Conservation (phyloP, 2,888 invertebrate genomes). For the Drosophila antonietae region DNA sequence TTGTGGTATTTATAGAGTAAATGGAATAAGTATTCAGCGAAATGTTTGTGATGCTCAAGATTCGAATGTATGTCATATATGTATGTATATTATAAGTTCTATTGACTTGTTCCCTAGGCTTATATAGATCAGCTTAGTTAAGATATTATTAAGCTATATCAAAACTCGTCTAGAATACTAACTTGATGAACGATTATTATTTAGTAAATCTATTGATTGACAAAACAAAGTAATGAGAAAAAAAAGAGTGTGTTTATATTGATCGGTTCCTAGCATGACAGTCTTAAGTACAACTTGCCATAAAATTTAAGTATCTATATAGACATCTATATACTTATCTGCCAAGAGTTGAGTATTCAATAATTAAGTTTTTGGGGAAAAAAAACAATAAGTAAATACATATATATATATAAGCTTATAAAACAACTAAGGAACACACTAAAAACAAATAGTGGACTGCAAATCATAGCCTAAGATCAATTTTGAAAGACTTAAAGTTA, state of each 20-base stretch:
- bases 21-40: slow-evolving; percentile 19
- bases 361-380: neutral
- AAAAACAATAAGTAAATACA: neutral
- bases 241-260: neutral
- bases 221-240: neutral
- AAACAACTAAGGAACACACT: slow-evolving; percentile 44
- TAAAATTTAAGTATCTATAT: neutral
- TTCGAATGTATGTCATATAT: neutral
- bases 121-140: slow-evolving; percentile 3
- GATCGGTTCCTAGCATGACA: neutral
- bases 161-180: neutral
- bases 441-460: neutral
- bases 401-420: slow-evolving; percentile 11
- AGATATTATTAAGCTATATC: neutral
- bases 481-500: neutral
- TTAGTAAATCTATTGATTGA: neutral
- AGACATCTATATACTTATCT: neutral
- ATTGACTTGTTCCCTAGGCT: slow-evolving; percentile 22
- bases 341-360: slow-evolving; percentile 1
- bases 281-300: neutral
- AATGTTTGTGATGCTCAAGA: slow-evolving; percentile 34
- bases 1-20: slow-evolving; percentile 5
- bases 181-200: neutral
- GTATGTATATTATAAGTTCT: slow-evolving; percentile 4
- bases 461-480: slow-evolving; percentile 16